phyloP scores from a whole-genome alignment of 2,888 invertebrate species.

The Rhingia rostrata region DNA sequence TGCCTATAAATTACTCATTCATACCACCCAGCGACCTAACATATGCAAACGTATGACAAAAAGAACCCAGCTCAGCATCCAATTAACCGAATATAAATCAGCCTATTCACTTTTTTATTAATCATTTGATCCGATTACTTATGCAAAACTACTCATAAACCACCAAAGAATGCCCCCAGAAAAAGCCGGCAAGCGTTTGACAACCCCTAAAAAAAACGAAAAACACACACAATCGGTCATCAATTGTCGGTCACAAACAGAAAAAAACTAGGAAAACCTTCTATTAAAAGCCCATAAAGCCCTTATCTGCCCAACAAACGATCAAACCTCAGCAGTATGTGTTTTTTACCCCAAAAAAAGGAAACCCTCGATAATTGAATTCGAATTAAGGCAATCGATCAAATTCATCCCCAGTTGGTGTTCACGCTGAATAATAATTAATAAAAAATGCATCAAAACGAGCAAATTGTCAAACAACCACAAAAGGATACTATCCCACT shows the following conservation, averaged over 20 bases:
- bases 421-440: constrained; percentile 65
- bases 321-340: neutral
- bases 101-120: constrained; percentile 54
- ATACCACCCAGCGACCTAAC: constrained; percentile 6
- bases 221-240: constrained; percentile 28
- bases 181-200: constrained; percentile 26
- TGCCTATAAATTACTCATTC: constrained; percentile 28
- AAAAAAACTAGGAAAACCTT: constrained; percentile 29
- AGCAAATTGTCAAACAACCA: constrained; percentile 58
- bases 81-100: constrained; percentile 59
- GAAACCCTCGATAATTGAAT: constrained; percentile 39
- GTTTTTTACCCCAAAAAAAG: neutral
- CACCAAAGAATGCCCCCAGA: constrained; percentile 7
- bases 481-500: constrained; percentile 35
- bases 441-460: constrained; percentile 51
- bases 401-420: constrained; percentile 50
- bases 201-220: constrained; percentile 39
- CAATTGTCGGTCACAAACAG: neutral
- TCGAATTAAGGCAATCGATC: constrained; percentile 65
- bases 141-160: constrained; percentile 69
- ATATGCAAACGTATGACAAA: constrained; percentile 34
- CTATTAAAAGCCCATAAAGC: constrained; percentile 63
- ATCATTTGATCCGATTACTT: constrained; percentile 72
- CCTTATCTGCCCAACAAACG: constrained; percentile 46
- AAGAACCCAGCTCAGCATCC: neutral